A percentile compares a stretch with the other conserved stretches of the same genome.
Evolutionary conservation across 2,888 invertebrate genomes (phyloP).

Genomic region (Thalpophila matura): DNA sequence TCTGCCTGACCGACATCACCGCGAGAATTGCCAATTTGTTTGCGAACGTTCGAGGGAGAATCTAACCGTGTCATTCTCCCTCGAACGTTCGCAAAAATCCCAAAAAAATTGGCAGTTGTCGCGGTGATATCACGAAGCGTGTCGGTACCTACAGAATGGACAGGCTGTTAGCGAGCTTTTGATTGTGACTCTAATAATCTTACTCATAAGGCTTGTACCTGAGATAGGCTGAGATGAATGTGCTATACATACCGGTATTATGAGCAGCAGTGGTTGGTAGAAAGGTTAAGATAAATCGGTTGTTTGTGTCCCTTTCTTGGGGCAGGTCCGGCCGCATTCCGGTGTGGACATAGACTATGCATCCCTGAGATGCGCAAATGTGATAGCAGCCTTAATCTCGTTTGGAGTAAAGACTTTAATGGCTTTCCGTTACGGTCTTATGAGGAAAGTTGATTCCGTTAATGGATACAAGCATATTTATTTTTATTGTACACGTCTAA

Average conservation of each 20-base stretch:
- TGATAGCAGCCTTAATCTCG: background rate
- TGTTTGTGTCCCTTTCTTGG: constrained; percentile 49
- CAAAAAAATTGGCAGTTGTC: too few species aligned
- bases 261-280: constrained; percentile 38
- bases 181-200: constrained; percentile 1
- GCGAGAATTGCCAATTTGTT: too few species aligned
- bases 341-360: constrained; percentile 29
- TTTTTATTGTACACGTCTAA: background rate
- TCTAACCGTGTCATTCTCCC: too few species aligned
- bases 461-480: background rate
- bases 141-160: too few species aligned
- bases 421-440: too few species aligned
- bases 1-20: too few species aligned
- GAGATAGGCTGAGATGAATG: constrained; percentile 3
- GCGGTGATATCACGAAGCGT: too few species aligned
- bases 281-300: constrained; percentile 48
- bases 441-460: too few species aligned
- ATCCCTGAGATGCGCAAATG: background rate
- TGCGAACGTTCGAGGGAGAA: too few species aligned
- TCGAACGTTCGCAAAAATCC: too few species aligned
- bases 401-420: background rate
- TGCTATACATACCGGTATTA: constrained; percentile 14
- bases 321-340: constrained; percentile 52
- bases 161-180: too few species aligned
- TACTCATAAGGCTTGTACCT: background rate